Percentiles rank a stretch among this genome's conserved stretches.
Evolutionary conservation across 2,113 vertebrate species (phyloP).

Genomic region (Hippocampus zosterae): DNA sequence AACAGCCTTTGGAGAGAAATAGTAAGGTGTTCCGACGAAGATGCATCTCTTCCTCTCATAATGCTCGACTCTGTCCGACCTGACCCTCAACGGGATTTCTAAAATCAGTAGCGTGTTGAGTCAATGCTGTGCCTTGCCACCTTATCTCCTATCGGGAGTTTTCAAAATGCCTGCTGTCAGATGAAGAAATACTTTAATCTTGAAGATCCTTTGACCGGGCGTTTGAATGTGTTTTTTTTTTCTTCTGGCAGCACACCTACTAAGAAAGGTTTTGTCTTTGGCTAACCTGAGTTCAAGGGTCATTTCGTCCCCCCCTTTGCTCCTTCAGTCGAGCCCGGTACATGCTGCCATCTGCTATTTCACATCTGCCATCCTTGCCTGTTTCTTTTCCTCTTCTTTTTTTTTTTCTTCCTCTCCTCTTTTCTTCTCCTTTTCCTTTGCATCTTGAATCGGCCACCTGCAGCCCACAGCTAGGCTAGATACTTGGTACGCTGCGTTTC

Average conservation of each 20-base stretch:
- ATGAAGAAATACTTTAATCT: conserved; percentile 36
- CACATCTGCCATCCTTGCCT: conserved; percentile 46
- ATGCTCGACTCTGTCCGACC: conserved; percentile 1
- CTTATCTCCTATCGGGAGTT: conserved; percentile 21
- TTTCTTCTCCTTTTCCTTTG: conserved; percentile 22
- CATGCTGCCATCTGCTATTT: conserved; percentile 31
- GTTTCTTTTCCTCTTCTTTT: conserved; percentile 30
- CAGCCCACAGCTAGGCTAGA: conserved; percentile 27
- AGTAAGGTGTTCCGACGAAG: not conserved
- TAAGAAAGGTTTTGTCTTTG: conserved; percentile 11
- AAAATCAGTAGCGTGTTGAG: conserved; percentile 14
- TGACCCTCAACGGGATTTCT: not conserved
- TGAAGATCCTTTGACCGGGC: not conserved
- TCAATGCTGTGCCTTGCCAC: conserved; percentile 25
- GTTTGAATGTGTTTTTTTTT: not conserved
- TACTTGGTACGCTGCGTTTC: not conserved
- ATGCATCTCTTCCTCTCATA: conserved; percentile 1
- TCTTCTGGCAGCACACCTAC: conserved; percentile 39
- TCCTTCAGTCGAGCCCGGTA: conserved; percentile 36
- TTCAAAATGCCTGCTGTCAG: conserved; percentile 22
- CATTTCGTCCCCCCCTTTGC: conserved; percentile 19
- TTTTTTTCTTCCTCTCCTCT: conserved; percentile 17
- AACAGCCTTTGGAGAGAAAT: conserved; percentile 19
- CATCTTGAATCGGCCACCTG: conserved; percentile 43
- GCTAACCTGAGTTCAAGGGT: conserved; percentile 19